A percentile compares a stretch with the other conserved stretches of the same genome.
phyloP scores from a whole-genome alignment of 23 tunicate species.

The Trididemnum miniatum region DNA sequence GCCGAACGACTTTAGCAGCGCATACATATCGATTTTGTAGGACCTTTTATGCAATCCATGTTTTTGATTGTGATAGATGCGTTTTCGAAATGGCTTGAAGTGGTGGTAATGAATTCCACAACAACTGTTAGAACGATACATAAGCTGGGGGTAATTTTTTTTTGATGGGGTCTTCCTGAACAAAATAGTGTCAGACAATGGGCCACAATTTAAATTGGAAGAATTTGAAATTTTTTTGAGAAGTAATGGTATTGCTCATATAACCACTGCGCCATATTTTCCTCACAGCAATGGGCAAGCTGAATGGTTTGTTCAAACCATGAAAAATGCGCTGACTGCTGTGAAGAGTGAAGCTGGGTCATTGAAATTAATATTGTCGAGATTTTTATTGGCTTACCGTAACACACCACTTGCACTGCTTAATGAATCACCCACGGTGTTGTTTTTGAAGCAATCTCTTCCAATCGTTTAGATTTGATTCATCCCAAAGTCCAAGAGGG shows the following conservation, averaged over 20 bases:
- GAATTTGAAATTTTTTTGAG: not conserved
- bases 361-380: not conserved
- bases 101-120: not conserved
- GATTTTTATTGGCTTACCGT: not conserved
- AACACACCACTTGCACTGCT: not conserved
- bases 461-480: not conserved
- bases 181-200: not conserved
- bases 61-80: not conserved
- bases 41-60: not conserved
- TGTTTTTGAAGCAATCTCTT: not conserved
- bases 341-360: not conserved
- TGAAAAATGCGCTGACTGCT: not conserved
- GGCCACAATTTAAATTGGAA: not conserved
- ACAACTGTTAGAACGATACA: not conserved
- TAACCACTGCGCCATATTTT: not conserved
- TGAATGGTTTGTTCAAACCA: not conserved
- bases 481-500: not conserved
- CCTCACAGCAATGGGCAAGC: not conserved
- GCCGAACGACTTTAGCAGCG: not conserved
- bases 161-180: not conserved
- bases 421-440: not conserved
- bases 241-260: not conserved
- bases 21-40: not conserved
- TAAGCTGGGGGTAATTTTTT: not conserved
- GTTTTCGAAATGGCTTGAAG: not conserved